Evolutionary conservation across 2,797 vertebrate genomes (phyloP).

Genomic region (Acanthurus tractus): DNA sequence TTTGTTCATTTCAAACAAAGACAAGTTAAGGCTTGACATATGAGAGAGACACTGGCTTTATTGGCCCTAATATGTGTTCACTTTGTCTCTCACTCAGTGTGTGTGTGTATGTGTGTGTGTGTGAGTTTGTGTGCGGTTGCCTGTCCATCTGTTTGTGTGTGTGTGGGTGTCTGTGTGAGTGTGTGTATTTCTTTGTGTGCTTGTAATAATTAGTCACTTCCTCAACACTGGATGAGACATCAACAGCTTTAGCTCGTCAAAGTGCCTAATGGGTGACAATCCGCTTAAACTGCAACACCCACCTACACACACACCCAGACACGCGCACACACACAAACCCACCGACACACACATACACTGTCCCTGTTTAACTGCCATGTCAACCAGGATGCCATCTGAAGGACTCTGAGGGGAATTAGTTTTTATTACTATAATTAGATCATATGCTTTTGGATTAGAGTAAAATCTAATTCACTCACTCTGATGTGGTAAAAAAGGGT

Average conservation of each 20-base stretch:
- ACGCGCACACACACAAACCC: background rate
- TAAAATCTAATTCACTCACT: conserved; percentile 32
- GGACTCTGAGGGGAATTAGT: conserved; percentile 44
- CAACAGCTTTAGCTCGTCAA: conserved; percentile 63
- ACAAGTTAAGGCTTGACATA: conserved; percentile 18
- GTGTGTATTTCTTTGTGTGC: conserved; percentile 16
- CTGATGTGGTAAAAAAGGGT: conserved; percentile 3
- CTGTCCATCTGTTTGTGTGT: background rate
- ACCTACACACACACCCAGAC: conserved; percentile 13
- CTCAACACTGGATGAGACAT: conserved; percentile 36
- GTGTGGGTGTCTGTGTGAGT: conserved; percentile 26
- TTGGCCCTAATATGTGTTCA: conserved; percentile 18
- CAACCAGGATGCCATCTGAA: conserved; percentile 65
- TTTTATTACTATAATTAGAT: conserved; percentile 48
- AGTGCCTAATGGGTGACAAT: conserved; percentile 75
- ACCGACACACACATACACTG: conserved; percentile 6
- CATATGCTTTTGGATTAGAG: conserved; percentile 29
- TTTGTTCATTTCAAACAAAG: conserved; percentile 7
- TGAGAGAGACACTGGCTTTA: conserved; percentile 11
- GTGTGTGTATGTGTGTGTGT: background rate
- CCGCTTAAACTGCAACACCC: conserved; percentile 58
- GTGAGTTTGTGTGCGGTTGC: conserved; percentile 1
- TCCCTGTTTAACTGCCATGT: conserved; percentile 68
- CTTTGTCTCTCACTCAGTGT: conserved; percentile 14
- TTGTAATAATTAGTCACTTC: conserved; percentile 60